phyloP scores from a whole-genome alignment of 1,140 invertebrate species.

The Ips nitidus region DNA sequence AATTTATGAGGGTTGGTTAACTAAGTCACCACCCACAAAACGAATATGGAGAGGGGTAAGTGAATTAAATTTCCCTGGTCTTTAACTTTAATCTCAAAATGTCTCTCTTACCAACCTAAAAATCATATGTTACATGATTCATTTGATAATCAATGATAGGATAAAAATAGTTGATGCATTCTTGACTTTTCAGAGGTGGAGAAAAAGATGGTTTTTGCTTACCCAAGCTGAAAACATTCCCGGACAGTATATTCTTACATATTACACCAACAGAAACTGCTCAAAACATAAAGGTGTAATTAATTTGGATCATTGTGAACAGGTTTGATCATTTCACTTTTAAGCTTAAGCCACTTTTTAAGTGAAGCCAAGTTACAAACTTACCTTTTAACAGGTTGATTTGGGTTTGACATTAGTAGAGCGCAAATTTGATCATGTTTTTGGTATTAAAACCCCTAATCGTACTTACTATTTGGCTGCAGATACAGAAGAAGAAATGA shows the following conservation, averaged over 20 bases:
- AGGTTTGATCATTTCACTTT: conserved; percentile 60
- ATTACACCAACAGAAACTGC: conserved; percentile 86
- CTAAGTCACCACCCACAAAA: conserved; percentile 88
- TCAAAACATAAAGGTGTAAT: conserved; percentile 88
- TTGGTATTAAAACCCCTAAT: conserved; percentile 85
- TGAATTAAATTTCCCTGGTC: conserved; percentile 42
- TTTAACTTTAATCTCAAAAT: not conserved
- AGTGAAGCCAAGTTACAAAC: not conserved
- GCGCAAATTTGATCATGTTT: conserved; percentile 80
- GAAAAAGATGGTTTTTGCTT: conserved; percentile 89
- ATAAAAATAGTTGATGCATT: conserved; percentile 31
- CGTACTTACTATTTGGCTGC: conserved; percentile 90
- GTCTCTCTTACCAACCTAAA: conserved; percentile 36
- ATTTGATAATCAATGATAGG: conserved; percentile 36
- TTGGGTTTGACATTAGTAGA: conserved; percentile 81
- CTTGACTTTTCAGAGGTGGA: conserved; percentile 76
- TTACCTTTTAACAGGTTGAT: conserved; percentile 54
- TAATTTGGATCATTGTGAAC: conserved; percentile 93
- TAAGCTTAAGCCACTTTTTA: not conserved
- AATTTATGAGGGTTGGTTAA: conserved; percentile 82
- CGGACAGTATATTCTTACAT: conserved; percentile 90
- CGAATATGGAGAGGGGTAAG: conserved; percentile 85
- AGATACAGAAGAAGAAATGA: conserved; percentile 88
- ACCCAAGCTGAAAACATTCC: conserved; percentile 87
- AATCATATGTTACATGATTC: conserved; percentile 42